Evolutionary conservation across 1,140 invertebrate genomes (phyloP).

Genomic region (Lanistes nyassanus): DNA sequence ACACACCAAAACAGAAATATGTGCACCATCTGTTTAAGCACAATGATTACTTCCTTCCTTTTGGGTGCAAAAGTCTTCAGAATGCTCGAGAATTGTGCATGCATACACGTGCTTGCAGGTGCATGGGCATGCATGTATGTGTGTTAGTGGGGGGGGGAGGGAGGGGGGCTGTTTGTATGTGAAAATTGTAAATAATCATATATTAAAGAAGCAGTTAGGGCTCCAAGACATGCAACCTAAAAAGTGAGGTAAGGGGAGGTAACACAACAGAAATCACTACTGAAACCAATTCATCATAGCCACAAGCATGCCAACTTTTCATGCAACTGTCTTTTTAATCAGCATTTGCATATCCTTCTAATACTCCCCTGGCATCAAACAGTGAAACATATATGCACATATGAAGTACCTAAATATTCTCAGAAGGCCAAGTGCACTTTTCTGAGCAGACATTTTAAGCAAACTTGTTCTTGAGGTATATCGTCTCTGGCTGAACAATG

Average conservation of each 20-base stretch:
- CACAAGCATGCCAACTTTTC: too few relatives aligned
- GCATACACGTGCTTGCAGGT: not conserved
- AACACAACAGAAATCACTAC: too few relatives aligned
- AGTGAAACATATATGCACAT: not conserved
- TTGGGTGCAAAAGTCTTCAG: not conserved
- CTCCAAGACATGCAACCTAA: too few relatives aligned
- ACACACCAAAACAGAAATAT: not conserved
- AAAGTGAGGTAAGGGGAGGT: too few relatives aligned
- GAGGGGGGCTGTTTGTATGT: constrained; percentile 1
- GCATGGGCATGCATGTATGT: constrained; percentile 1
- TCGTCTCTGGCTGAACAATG: constrained; percentile 59
- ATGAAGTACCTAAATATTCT: not conserved
- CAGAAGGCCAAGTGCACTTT: not conserved
- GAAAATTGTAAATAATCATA: too few relatives aligned
- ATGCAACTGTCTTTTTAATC: too few relatives aligned
- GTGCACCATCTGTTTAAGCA: not conserved
- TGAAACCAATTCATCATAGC: too few relatives aligned
- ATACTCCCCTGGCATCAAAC: not conserved
- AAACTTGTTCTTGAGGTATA: constrained; percentile 58
- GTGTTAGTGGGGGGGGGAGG: not conserved
- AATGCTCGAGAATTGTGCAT: not conserved
- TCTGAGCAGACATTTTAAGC: not conserved
- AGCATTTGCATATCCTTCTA: not conserved
- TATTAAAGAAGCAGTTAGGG: not conserved
- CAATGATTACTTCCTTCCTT: not conserved